phyloP scores from a whole-genome alignment of 2,113 vertebrate genomes.

The Larimichthys crocea region DNA sequence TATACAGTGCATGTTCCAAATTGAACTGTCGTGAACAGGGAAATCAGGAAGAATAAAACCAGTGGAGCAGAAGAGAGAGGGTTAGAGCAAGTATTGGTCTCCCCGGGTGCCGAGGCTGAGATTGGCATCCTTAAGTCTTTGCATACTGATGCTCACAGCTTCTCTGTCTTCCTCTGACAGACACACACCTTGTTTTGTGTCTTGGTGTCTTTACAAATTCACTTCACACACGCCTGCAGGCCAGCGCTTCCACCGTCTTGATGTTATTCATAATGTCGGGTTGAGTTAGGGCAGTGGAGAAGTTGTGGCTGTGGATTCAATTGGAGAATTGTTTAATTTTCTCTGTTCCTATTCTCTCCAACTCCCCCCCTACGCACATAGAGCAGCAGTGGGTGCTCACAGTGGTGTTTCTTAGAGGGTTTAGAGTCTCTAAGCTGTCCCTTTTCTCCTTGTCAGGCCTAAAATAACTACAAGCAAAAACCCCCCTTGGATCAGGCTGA shows the following conservation, averaged over 20 bases:
- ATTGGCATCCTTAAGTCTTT: conserved; percentile 34
- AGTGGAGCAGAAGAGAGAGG: conserved; percentile 13
- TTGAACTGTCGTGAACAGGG: conserved; percentile 19
- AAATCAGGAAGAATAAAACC: conserved; percentile 3
- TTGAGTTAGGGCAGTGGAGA: conserved; percentile 39
- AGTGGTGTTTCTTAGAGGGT: conserved; percentile 29
- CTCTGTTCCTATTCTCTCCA: neutral
- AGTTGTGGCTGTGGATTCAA: conserved; percentile 52
- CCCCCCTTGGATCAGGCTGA: conserved; percentile 31
- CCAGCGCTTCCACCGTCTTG: conserved; percentile 10
- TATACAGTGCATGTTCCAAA: neutral
- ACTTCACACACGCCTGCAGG: conserved; percentile 43
- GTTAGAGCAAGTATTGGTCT: neutral
- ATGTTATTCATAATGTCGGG: conserved; percentile 49
- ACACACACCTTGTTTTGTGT: conserved; percentile 31
- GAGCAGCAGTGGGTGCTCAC: neutral
- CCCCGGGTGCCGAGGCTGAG: conserved; percentile 1
- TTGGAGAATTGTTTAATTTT: neutral
- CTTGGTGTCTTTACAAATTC: conserved; percentile 58
- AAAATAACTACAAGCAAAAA: conserved; percentile 58
- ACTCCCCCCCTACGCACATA: neutral
- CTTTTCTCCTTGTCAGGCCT: conserved; percentile 31
- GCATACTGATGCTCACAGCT: conserved; percentile 39
- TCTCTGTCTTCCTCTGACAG: neutral
- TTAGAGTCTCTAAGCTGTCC: conserved; percentile 47